Base-by-base conservation (phyloP, 92 coral and sea anemone genomes). In the Micromussa lordhowensis region DNA sequence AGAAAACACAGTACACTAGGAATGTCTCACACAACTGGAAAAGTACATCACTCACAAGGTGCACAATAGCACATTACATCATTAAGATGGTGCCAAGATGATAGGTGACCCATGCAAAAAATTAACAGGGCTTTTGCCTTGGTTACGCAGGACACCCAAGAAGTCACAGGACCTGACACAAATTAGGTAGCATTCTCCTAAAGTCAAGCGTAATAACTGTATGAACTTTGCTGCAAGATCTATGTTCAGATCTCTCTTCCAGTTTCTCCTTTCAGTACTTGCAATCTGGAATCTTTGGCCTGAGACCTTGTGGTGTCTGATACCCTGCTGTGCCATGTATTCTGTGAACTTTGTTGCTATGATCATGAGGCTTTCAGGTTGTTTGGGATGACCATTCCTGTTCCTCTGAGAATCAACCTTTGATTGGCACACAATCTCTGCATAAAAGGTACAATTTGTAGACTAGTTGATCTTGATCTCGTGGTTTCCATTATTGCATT, bases 371-470 rank as follows among this genome's bases (percentile, higher is more conserved):
- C 71, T 36, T 86, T 71, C 21, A 92, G 78, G 78, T 88, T 92
- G 68, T 44, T 79, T 26, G 94, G 94, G 48, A 86, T 72, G 28
- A 92, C 89, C 16, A 86, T 68, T 54, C 86, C 44, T 35, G 94
- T 71, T 49, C 94, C 92, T 18, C 90, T 38, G 16, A 92, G 85
- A 5, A 92, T 77, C 31, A 88, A 64, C 82, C 84, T 74, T n/a
- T 90, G 90, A 26, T 84, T 80, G 29, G 86, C 58, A 76, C 92
- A 69, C n/a, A 92, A 30, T 82, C 34, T 38, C 82, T 36, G 31
- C 82, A 86, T 32, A 88, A 71, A 0, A 75, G 70, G 77, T 82
- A 86, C 61, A 30, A 26, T 28, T 82, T 86, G 69, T 59, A 44
- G 11, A 30, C 57, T 13, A 40, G 22, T 32, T 79, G 64, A 51